phyloP scores from a whole-genome alignment of 2,888 invertebrate genomes.

The Operophtera brumata region DNA sequence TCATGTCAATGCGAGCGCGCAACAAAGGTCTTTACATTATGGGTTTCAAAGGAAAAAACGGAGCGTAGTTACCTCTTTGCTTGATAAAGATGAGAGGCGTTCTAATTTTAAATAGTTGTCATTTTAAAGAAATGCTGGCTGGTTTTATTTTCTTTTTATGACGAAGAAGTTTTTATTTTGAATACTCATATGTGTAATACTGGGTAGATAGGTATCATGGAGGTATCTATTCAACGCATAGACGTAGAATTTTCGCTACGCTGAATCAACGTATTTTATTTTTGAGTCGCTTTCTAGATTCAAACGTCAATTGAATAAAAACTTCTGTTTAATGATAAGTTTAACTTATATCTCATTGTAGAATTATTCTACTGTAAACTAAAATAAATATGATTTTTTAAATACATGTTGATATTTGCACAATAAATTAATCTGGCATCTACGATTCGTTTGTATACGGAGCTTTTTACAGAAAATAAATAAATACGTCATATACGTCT shows the following conservation, averaged over 20 bases:
- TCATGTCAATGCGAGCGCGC: conserved; percentile 40
- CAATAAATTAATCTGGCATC: no score
- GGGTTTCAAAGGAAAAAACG: conserved; percentile 57
- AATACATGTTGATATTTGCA: no score
- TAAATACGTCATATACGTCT: neutral
- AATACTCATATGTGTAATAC: neutral
- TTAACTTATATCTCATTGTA: no score
- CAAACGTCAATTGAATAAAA: no score
- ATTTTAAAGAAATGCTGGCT: conserved; percentile 19
- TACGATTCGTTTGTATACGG: neutral
- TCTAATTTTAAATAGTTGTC: conserved; percentile 30
- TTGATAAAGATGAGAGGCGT: conserved; percentile 27
- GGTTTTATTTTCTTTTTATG: conserved; percentile 1
- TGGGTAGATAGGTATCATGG: no score
- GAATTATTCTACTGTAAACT: no score
- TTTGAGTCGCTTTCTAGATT: no score
- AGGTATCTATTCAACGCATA: no score
- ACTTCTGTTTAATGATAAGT: no score
- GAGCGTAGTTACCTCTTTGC: conserved; percentile 31
- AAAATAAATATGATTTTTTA: no score
- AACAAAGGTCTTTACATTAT: conserved; percentile 53
- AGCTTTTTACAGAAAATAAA: neutral
- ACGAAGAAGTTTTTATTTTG: neutral
- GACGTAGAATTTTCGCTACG: no score
- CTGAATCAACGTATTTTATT: no score